These are phyloP conservation scores for Anniella stebbinsi DNA, from an alignment of 2,797 vertebrate species.

Conservation along the genomic window DNA sequence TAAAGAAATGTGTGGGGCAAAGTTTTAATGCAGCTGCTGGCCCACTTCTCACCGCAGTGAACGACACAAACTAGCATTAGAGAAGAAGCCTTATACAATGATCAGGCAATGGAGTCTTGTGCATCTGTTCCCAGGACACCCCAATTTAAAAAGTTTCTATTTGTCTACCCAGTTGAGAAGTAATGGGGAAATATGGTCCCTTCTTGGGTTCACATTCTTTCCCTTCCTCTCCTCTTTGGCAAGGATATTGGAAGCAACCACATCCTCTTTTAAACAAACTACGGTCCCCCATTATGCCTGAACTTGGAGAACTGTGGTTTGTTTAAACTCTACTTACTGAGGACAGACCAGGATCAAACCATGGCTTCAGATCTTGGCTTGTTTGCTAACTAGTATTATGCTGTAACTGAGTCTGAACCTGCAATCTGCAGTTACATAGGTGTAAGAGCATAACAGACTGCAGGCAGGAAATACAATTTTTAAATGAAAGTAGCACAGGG, in stretches of 20 bases:
- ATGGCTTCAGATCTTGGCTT: background rate
- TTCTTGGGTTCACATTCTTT: too few species aligned
- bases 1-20: slow-evolving; percentile 71
- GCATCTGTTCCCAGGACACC: background rate
- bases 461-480: background rate
- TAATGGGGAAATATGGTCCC: too few species aligned
- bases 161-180: background rate
- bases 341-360: too few species aligned
- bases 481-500: background rate
- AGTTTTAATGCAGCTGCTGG: slow-evolving; percentile 57
- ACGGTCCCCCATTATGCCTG: too few species aligned
- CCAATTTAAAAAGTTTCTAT: background rate
- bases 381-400: background rate
- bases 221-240: too few species aligned
- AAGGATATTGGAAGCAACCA: too few species aligned
- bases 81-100: slow-evolving; percentile 71
- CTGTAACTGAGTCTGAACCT: background rate
- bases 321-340: too few species aligned
- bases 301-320: too few species aligned
- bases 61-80: slow-evolving; percentile 71
- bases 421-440: background rate
- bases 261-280: too few species aligned
- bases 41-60: slow-evolving; percentile 74
- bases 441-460: background rate
- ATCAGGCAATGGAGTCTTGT: slow-evolving; percentile 23